Evolutionary conservation across 1,140 invertebrate genomes (phyloP).

Genomic region (Nixonia krombeini): DNA sequence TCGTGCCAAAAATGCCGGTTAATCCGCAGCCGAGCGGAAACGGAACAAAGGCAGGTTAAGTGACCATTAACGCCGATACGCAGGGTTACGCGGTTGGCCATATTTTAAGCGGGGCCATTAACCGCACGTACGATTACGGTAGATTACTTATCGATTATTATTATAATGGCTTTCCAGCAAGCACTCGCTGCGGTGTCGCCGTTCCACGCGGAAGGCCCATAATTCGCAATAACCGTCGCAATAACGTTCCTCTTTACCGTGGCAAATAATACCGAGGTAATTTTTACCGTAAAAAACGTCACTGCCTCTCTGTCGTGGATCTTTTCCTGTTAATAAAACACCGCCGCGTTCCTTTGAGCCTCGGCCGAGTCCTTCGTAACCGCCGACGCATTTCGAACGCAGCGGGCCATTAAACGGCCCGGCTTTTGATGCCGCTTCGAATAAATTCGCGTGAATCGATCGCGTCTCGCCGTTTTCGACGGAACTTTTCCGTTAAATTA

Average conservation of each 20-base stretch:
- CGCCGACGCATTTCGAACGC: background rate
- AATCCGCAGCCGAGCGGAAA: slow-evolving; percentile 2
- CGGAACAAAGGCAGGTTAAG: slow-evolving; percentile 16
- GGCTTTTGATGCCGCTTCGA: slow-evolving; percentile 26
- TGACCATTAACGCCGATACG: slow-evolving; percentile 25
- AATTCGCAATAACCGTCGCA: slow-evolving; percentile 65
- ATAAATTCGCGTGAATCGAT: no score
- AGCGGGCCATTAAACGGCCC: slow-evolving; percentile 35
- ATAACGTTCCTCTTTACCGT: slow-evolving; percentile 62
- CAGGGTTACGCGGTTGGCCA: slow-evolving; percentile 23
- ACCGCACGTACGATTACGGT: slow-evolving; percentile 57
- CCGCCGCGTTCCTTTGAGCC: slow-evolving; percentile 23
- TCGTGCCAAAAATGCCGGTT: no score
- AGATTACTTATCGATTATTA: slow-evolving; percentile 67
- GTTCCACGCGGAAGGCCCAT: slow-evolving; percentile 50
- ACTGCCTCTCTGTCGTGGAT: slow-evolving; percentile 17
- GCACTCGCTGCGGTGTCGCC: slow-evolving; percentile 19
- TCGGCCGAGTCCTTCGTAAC: slow-evolving; percentile 15
- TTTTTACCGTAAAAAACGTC: slow-evolving; percentile 46
- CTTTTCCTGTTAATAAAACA: no score
- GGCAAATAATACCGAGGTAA: slow-evolving; percentile 59
- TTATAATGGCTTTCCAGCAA: slow-evolving; percentile 51
- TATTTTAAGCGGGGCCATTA: slow-evolving; percentile 60
- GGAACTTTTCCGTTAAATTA: no score
- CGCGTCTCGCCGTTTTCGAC: no score